These are phyloP conservation scores for Penaeus chinensis DNA, from an alignment of 1,140 invertebrate genomes.

Conservation along the genomic window DNA sequence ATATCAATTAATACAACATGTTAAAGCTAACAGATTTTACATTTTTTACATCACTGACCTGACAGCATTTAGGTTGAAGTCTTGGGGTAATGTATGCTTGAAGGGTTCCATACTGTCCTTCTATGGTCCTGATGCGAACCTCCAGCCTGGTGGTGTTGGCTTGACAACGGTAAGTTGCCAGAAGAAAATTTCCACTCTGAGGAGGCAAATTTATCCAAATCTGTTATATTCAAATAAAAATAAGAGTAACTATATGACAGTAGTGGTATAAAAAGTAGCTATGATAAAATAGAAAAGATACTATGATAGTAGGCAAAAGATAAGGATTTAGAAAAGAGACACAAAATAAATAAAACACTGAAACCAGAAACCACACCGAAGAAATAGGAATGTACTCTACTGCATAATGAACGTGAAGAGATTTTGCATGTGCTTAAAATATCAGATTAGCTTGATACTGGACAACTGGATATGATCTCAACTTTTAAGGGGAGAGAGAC, in stretches of 20 bases:
- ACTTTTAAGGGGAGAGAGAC: too few species aligned
- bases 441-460: too few species aligned
- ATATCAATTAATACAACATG: background rate
- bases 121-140: conserved; percentile 81
- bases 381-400: too few species aligned
- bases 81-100: conserved; percentile 85
- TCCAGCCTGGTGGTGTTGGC: conserved; percentile 87
- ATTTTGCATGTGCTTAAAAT: too few species aligned
- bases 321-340: background rate
- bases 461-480: too few species aligned
- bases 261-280: background rate
- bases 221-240: too few species aligned
- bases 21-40: background rate
- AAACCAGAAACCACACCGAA: background rate
- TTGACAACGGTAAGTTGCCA: conserved; percentile 88
- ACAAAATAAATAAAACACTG: background rate
- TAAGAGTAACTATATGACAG: too few species aligned
- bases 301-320: background rate
- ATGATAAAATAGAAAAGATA: too few species aligned
- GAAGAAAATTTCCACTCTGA: conserved; percentile 79
- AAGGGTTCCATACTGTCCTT: conserved; percentile 82
- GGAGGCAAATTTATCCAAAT: conserved; percentile 61
- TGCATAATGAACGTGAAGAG: too few species aligned
- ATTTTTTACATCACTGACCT: conserved; percentile 65
- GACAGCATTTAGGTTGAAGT: conserved; percentile 82